Percentiles rank a stretch among this genome's conserved stretches.
Conservation (phyloP, 92 coral and sea anemone species). For the Isaurus tuberculatus region DNA sequence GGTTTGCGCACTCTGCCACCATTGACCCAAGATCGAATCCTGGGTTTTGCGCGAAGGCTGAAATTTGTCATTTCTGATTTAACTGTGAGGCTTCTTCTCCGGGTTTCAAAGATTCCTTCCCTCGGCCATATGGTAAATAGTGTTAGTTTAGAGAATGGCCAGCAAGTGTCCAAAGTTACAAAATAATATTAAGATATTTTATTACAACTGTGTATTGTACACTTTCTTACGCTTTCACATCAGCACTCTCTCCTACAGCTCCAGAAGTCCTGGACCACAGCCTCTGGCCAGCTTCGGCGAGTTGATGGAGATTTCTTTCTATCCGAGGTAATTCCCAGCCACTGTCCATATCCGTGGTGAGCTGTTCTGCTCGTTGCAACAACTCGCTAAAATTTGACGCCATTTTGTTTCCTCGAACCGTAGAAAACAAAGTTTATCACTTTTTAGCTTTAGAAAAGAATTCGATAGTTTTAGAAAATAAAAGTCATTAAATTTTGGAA, state of each 20-base stretch:
- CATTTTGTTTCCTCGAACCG: slow-evolving; percentile 56
- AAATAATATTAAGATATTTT: too few relatives aligned
- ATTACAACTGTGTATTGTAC: too few relatives aligned
- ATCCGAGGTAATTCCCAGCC: slow-evolving; percentile 97
- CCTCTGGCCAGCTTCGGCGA: slow-evolving; percentile 97
- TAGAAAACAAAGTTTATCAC: not conserved
- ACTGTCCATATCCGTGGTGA: slow-evolving; percentile 98
- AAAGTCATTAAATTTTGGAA: slow-evolving; percentile 17
- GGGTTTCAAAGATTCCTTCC: too few relatives aligned
- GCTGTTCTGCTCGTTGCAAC: slow-evolving; percentile 97
- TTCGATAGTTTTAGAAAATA: not conserved
- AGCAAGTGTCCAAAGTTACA: too few relatives aligned
- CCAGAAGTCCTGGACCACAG: slow-evolving; percentile 91
- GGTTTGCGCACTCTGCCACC: too few relatives aligned
- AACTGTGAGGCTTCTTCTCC: too few relatives aligned
- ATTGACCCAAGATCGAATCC: too few relatives aligned
- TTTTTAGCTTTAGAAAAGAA: too few relatives aligned
- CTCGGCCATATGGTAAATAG: too few relatives aligned
- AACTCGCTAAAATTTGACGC: slow-evolving; percentile 92
- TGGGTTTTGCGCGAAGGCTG: too few relatives aligned
- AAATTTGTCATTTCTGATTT: too few relatives aligned
- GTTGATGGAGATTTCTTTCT: slow-evolving; percentile 93
- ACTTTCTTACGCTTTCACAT: slow-evolving; percentile 91
- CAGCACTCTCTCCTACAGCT: slow-evolving; percentile 90
- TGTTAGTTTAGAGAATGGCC: too few relatives aligned